Base-by-base conservation (phyloP, 2,888 invertebrate species). In the Polietes domitor region DNA sequence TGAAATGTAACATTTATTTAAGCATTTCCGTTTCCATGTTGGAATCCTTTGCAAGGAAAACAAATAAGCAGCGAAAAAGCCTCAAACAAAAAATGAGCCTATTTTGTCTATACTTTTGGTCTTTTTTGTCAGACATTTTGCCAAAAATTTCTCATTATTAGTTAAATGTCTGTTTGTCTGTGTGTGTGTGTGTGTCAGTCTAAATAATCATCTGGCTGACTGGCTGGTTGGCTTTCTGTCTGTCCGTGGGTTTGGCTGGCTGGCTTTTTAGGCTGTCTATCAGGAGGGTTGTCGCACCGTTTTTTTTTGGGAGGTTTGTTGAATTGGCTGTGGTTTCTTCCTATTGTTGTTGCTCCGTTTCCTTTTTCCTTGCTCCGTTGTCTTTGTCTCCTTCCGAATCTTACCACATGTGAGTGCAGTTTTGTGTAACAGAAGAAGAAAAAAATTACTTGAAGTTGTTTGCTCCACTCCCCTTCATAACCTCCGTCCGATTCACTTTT, bases 1-100 rank as follows among this genome's bases (percentile, higher is more conserved):
- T 73, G 73, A 77, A 77, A 73, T 77, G 73, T 77, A 47, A 58
- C 73, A 81, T 81, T 81, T 77, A 73, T 77, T 77, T 77, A 81
- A 81, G 72, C 73, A 81, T 68, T 81, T 81, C 80, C 80, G 72
- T 77, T 73, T 68, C 55, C 37, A 68, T 65, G 53, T 76, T 76
- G 28, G 65, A 76, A 76, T 76, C 21, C 76, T 65, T 76, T 68
- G 26, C 21, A 50, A 43, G 43, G 68, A n/a, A 76, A 17, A 65
- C 53, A 21, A 63, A 73, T 21, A 73, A 41, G 9, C n/a, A 58
- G 15, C 37, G 15, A 58, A 70, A 41, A 47, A 24, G 10, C 24
- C 17, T 2, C 32, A 53, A 17, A 50, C 43, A 28, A 19, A 74
- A 58, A 68, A 68, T 68, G 68, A 61, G 80, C 80, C 70, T 75